Evolutionary conservation across 2,888 invertebrate species (phyloP), one percentile per base, ranked within the genome.

Genomic region (Protodeltote pygarga): DNA sequence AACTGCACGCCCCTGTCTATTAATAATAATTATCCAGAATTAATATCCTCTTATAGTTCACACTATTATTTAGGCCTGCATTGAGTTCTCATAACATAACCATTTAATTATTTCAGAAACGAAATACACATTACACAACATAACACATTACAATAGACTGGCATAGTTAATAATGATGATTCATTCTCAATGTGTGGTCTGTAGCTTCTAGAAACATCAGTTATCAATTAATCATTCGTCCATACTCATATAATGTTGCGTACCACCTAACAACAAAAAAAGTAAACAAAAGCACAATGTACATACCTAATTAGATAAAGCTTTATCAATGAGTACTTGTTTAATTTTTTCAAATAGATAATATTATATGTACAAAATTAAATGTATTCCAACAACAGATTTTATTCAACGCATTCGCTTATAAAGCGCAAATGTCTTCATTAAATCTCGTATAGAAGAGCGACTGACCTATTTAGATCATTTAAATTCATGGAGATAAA

Each of bases 251-350:
- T 24, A 5, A 44, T 29, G 10, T 15, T 14, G n/a, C 21, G 13
- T 42, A 8, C 15, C 10, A 17, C 23, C 13, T 34, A 33, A 44
- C 16, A 33, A 45, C 14, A 16, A 15, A 25, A 42, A 39, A 6
- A 27, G 32, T 23, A 39, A 51, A 34, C 17, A 33, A 27, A 27
- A 24, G 34, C 34, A 14, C 17, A 46, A 29, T 28, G 28, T 29
- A 35, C 41, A 33, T 59, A 35, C 41, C 37, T 59, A 65, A 17
- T 40, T 31, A 52, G 59, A 67, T 63, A 63, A 63, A 13, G 23
- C n/a, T 14, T 63, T 67, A 67, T 64, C 59, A 40, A 25, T 34
- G 15, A 19, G 37, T 31, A 24, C 33, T 39, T 52, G 52, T 59
- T 50, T 47, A n/a, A n/a, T n/a, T 41, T 63, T 52, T 34, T 29